Conservation (phyloP, 2,888 invertebrate species). For the Parnassius orleans region DNA sequence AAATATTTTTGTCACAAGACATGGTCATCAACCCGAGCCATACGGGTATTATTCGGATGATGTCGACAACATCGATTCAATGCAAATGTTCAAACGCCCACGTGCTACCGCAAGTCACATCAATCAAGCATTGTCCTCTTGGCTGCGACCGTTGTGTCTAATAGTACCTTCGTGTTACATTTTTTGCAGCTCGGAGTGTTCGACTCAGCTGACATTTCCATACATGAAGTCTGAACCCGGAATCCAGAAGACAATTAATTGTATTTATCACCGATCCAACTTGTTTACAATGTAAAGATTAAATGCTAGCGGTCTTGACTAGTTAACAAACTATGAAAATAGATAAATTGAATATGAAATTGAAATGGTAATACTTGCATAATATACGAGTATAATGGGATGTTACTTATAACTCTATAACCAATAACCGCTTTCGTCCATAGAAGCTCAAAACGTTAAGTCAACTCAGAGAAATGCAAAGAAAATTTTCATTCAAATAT, state of each 20-base stretch:
- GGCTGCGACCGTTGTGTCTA: constrained; percentile 33
- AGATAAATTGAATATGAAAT: not conserved
- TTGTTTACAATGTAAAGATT: constrained; percentile 38
- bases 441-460: no score
- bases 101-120: constrained; percentile 44
- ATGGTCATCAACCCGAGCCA: constrained; percentile 53
- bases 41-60: constrained; percentile 47
- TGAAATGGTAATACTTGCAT: not conserved
- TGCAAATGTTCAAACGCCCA: constrained; percentile 70
- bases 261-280: constrained; percentile 37
- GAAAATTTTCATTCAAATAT: no score
- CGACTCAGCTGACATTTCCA: constrained; percentile 68
- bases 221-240: constrained; percentile 67
- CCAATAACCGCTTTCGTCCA: no score
- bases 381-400: no score
- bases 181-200: constrained; percentile 70
- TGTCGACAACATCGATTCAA: constrained; percentile 67
- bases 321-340: constrained; percentile 2
- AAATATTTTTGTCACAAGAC: constrained; percentile 9
- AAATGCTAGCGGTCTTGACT: constrained; percentile 31
- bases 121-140: constrained; percentile 66
- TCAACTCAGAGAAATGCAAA: no score
- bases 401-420: no score
- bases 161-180: constrained; percentile 43
- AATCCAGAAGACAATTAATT: constrained; percentile 54